Evolutionary conservation across 2,113 vertebrate species (phyloP).

Genomic region (Pleuronectes platessa): DNA sequence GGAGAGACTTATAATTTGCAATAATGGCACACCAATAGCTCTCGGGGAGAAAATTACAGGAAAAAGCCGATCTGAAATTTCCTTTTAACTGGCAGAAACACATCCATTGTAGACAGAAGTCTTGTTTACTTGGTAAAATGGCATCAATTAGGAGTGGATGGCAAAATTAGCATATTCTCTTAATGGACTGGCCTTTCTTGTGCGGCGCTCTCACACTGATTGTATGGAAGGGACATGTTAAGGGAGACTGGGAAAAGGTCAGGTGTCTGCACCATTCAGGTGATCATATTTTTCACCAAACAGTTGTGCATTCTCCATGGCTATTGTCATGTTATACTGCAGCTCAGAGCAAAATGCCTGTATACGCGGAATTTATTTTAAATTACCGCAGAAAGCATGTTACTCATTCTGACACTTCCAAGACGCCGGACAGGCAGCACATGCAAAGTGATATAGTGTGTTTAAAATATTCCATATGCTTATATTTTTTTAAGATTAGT

Average conservation of each 20-base stretch:
- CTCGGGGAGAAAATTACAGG: slow-evolving; percentile 85
- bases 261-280: slow-evolving; percentile 85
- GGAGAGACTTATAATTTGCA: slow-evolving; percentile 90
- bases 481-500: neutral
- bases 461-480: slow-evolving; percentile 22
- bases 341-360: slow-evolving; percentile 67
- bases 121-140: slow-evolving; percentile 90
- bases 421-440: slow-evolving; percentile 1
- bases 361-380: slow-evolving; percentile 51
- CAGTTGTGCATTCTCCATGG: slow-evolving; percentile 83
- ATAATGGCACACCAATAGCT: slow-evolving; percentile 90
- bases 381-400: slow-evolving; percentile 63
- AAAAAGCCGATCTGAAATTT: slow-evolving; percentile 83
- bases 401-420: slow-evolving; percentile 59
- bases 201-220: slow-evolving; percentile 77
- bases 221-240: slow-evolving; percentile 87
- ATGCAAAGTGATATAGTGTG: slow-evolving; percentile 1
- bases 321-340: slow-evolving; percentile 81
- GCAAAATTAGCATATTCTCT: slow-evolving; percentile 88
- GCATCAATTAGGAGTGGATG: slow-evolving; percentile 88
- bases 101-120: slow-evolving; percentile 82
- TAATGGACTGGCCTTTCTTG: slow-evolving; percentile 89
- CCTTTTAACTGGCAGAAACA: slow-evolving; percentile 84
- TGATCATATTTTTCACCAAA: slow-evolving; percentile 87
- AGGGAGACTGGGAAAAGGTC: slow-evolving; percentile 86